phyloP scores from a whole-genome alignment of 2,888 invertebrate genomes.

The Geophilus truncorum region DNA sequence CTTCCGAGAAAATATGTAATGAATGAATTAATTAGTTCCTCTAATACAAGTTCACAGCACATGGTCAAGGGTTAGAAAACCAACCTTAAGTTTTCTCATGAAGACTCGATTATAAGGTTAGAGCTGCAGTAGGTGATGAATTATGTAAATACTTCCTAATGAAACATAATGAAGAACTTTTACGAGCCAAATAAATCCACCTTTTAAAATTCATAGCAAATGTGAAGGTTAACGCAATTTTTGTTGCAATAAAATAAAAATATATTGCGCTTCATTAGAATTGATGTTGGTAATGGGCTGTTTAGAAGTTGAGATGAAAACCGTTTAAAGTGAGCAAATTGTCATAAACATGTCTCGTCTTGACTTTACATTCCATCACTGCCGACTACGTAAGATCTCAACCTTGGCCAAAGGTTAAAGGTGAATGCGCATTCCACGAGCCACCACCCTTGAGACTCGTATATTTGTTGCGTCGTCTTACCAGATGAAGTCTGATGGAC shows the following conservation, averaged over 20 bases:
- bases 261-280: background rate
- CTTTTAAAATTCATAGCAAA: too few relatives aligned
- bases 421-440: slow-evolving; percentile 14
- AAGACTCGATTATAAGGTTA: too few relatives aligned
- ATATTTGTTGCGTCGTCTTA: slow-evolving; percentile 10
- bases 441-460: slow-evolving; percentile 17
- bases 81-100: too few relatives aligned
- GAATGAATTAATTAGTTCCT: too few relatives aligned
- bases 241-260: background rate
- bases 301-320: background rate
- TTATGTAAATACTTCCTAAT: too few relatives aligned
- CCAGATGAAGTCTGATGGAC: slow-evolving; percentile 3
- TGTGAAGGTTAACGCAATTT: too few relatives aligned
- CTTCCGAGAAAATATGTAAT: too few relatives aligned
- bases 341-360: slow-evolving; percentile 8
- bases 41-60: too few relatives aligned
- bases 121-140: too few relatives aligned
- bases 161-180: too few relatives aligned
- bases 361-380: slow-evolving; percentile 22
- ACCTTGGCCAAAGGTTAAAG: slow-evolving; percentile 5
- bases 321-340: slow-evolving; percentile 7
- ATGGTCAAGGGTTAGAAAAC: too few relatives aligned
- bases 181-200: too few relatives aligned
- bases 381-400: slow-evolving; percentile 12
- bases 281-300: background rate